Evolutionary conservation across 2,113 vertebrate genomes (phyloP).

Genomic region (Albula glossodonta): DNA sequence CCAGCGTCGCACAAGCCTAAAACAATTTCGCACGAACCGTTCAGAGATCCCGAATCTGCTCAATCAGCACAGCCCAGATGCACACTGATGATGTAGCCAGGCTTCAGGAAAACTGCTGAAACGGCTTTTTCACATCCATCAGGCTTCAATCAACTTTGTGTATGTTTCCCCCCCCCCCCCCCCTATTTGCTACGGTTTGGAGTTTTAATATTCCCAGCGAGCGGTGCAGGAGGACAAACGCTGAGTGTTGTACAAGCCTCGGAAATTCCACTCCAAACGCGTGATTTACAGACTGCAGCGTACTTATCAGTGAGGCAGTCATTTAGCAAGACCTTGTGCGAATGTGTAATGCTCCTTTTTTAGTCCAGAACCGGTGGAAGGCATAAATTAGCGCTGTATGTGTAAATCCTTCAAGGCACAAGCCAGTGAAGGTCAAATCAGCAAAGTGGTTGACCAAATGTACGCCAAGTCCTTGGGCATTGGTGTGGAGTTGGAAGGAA

Average conservation of each 20-base stretch:
- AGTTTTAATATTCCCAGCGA: neutral
- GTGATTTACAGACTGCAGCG: neutral
- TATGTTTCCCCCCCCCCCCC: neutral
- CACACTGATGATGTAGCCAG: conserved; percentile 1
- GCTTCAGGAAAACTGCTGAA: neutral
- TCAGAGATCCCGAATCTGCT: neutral
- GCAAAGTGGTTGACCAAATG: neutral
- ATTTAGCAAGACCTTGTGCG: neutral
- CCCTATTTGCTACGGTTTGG: neutral
- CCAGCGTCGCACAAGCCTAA: neutral
- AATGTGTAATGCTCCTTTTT: neutral
- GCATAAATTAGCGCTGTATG: neutral
- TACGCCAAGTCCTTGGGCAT: neutral
- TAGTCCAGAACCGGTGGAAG: neutral
- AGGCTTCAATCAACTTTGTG: neutral
- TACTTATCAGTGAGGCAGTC: neutral
- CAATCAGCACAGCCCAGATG: neutral
- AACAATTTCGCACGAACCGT: neutral
- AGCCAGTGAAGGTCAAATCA: neutral
- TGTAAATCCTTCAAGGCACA: neutral
- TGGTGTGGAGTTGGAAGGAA: neutral
- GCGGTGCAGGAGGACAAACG: neutral
- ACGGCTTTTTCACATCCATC: neutral
- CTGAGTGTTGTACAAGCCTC: neutral
- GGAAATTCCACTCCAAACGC: neutral